These are phyloP conservation scores for Monodelphis domestica DNA, from an alignment of 2,797 vertebrate genomes.

Conservation along the genomic window DNA sequence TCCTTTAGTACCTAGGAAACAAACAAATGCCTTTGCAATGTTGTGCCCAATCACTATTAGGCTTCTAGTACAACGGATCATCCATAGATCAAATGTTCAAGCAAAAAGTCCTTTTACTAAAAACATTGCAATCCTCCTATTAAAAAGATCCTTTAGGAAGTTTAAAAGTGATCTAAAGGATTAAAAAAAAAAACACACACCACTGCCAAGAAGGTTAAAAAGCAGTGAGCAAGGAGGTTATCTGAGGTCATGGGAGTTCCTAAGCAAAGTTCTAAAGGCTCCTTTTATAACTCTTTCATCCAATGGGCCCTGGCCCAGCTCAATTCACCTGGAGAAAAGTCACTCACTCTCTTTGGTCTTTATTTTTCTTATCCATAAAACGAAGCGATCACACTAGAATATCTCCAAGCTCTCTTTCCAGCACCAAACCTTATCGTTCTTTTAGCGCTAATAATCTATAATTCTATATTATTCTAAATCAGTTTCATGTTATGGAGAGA, in stretches of 20 bases:
- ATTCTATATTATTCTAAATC: neutral
- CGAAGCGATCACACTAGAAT: neutral
- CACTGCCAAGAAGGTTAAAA: neutral
- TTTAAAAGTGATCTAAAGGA: neutral
- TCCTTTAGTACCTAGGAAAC: slow-evolving; percentile 84
- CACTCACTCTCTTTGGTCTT: neutral
- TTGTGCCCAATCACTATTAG: too few relatives aligned
- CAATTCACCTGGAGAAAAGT: neutral
- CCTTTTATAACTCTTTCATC: neutral
- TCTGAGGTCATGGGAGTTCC: neutral
- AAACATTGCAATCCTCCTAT: neutral
- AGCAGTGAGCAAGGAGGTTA: neutral
- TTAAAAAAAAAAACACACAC: neutral
- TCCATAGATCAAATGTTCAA: neutral
- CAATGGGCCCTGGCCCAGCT: neutral
- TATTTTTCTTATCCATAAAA: neutral
- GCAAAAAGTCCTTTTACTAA: neutral
- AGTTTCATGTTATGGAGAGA: neutral
- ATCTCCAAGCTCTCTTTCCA: neutral
- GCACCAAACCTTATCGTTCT: neutral
- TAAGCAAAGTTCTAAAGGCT: neutral
- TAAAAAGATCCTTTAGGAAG: neutral
- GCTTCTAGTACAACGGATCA: neutral
- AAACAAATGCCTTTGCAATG: slow-evolving; percentile 2
- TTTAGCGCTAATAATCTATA: neutral